Conservation (phyloP, 2,888 invertebrate species). For the Brachyptera putata region DNA sequence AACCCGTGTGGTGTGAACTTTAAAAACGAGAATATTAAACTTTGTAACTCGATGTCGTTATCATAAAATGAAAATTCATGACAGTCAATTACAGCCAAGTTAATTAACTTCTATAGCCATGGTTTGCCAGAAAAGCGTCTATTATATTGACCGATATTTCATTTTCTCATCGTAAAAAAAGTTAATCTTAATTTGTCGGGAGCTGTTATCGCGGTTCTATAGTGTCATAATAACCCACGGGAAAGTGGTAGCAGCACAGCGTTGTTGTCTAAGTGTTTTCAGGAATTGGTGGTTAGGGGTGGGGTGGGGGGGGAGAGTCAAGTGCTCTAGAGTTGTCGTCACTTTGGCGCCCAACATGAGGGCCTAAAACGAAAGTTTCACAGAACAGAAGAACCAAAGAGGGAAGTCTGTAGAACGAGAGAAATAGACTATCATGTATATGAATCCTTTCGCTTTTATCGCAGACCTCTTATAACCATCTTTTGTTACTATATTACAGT, state of each 20-base stretch:
- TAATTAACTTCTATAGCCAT: slow-evolving; percentile 11
- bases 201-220: slow-evolving; percentile 6
- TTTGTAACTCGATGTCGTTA: slow-evolving; percentile 12
- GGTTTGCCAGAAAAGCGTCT: slow-evolving; percentile 1
- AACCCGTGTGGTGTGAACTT: slow-evolving; percentile 2
- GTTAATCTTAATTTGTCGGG: slow-evolving; percentile 21
- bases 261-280: slow-evolving; percentile 7
- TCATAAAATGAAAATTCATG: slow-evolving; percentile 8
- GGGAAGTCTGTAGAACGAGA: too few relatives aligned
- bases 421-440: too few relatives aligned
- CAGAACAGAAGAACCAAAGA: too few relatives aligned
- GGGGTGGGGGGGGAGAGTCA: slow-evolving; percentile 8
- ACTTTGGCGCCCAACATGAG: slow-evolving; percentile 11
- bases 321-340: slow-evolving; percentile 20
- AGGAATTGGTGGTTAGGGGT: neutral
- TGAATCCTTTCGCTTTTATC: too few relatives aligned
- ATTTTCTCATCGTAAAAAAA: slow-evolving; percentile 20
- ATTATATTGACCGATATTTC: slow-evolving; percentile 17
- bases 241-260: slow-evolving; percentile 1
- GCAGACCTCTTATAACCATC: too few relatives aligned
- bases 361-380: too few relatives aligned
- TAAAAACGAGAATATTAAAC: slow-evolving; percentile 6
- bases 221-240: neutral
- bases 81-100: slow-evolving; percentile 4
- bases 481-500: too few relatives aligned